Evolutionary conservation across 1,140 invertebrate species (phyloP).

Genomic region (Varroa destructor): DNA sequence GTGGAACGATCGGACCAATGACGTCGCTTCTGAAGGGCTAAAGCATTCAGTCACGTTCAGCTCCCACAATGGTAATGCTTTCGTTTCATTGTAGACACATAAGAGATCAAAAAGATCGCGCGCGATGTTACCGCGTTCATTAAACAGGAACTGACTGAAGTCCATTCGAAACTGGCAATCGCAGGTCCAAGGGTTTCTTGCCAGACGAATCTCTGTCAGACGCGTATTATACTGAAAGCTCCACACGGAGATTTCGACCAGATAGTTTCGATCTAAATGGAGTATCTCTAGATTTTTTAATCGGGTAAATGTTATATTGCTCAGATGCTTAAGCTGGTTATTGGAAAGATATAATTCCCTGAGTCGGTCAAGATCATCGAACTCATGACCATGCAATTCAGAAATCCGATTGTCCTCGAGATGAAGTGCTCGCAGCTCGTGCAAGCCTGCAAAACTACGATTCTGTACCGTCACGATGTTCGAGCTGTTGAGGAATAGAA

Average conservation of each 20-base stretch:
- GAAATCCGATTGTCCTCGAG: conserved; percentile 69
- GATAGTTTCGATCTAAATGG: conserved; percentile 65
- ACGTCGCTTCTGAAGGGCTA: no score
- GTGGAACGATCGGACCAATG: conserved; percentile 1
- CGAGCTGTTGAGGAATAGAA: conserved; percentile 72
- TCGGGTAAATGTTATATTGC: conserved; percentile 65
- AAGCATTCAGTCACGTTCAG: conserved; percentile 28
- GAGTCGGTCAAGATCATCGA: conserved; percentile 56
- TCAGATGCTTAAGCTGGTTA: conserved; percentile 72
- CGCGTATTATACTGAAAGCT: conserved; percentile 39
- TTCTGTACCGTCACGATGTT: conserved; percentile 69
- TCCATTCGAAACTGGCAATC: conserved; percentile 41
- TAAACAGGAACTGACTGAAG: conserved; percentile 40
- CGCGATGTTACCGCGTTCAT: conserved; percentile 37
- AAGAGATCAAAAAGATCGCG: conserved; percentile 33
- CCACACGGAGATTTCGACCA: conserved; percentile 55
- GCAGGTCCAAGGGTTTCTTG: conserved; percentile 43
- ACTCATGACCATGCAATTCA: conserved; percentile 64
- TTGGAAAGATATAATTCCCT: conserved; percentile 71
- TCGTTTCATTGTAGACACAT: conserved; percentile 34
- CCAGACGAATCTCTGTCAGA: conserved; percentile 38
- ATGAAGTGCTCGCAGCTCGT: conserved; percentile 50
- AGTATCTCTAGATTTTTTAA: conserved; percentile 64
- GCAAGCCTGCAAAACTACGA: conserved; percentile 72
- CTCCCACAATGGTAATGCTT: conserved; percentile 6